phyloP scores from a whole-genome alignment of 1,140 invertebrate genomes.

The Portunus trituberculatus region DNA sequence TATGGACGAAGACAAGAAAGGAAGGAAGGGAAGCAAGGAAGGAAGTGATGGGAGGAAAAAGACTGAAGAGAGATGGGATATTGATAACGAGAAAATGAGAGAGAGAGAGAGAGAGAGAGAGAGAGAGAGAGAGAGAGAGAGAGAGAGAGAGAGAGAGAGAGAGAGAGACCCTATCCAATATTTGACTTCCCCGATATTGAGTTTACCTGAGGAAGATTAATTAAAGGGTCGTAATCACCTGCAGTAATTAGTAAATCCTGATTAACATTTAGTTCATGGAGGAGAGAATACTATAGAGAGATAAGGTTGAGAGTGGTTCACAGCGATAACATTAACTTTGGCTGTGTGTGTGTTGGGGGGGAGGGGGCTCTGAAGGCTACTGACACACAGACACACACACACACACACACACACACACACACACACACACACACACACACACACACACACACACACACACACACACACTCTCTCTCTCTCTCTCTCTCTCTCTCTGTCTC shows the following conservation, averaged over 20 bases:
- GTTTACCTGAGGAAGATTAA: no score
- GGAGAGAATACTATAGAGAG: background rate
- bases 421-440: no score
- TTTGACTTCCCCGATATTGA: no score
- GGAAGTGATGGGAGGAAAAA: background rate
- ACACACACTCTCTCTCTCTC: no score
- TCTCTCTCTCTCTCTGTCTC: no score
- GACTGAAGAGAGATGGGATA: background rate
- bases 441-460: no score
- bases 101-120: constrained; percentile 30
- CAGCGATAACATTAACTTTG: no score
- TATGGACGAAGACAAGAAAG: background rate
- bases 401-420: no score
- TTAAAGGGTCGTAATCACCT: no score
- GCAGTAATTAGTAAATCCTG: no score
- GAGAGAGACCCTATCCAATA: background rate
- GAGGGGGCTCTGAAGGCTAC: background rate
- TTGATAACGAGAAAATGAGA: background rate
- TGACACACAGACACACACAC: no score
- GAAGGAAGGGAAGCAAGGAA: background rate
- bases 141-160: constrained; percentile 16
- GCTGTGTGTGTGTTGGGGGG: background rate
- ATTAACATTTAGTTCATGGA: background rate
- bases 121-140: constrained; percentile 36
- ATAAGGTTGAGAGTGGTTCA: no score